A percentile compares a stretch with the other conserved stretches of the same genome.
These are phyloP conservation scores for Leiothrix lutea DNA, from an alignment of 2,113 vertebrate species.

Conservation along the genomic window DNA sequence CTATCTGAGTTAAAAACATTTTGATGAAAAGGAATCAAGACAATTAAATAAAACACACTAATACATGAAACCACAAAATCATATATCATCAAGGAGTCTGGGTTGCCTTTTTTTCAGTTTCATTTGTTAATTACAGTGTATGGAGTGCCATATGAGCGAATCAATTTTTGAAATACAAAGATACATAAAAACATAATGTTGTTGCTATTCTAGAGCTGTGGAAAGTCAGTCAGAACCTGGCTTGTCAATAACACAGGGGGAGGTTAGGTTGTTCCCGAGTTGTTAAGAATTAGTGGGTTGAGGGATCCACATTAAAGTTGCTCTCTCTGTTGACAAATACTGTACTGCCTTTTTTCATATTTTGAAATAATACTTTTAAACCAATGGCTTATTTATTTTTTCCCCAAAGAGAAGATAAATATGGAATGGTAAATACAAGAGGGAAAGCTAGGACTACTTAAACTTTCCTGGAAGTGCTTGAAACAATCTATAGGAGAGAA, in stretches of 20 bases:
- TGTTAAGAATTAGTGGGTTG: neutral
- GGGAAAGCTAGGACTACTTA: neutral
- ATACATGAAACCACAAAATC: neutral
- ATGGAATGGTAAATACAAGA: neutral
- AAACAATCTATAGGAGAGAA: neutral
- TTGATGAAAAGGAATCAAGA: neutral
- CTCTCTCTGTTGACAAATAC: neutral
- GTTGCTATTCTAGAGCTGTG: neutral
- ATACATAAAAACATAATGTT: neutral
- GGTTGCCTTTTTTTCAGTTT: neutral
- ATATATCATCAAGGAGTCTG: rapidly evolving
- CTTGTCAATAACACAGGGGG: neutral
- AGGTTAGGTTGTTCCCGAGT: neutral
- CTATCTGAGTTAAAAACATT: neutral
- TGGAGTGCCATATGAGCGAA: neutral
- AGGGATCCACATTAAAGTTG: neutral
- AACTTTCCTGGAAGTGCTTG: neutral
- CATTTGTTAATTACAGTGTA: neutral
- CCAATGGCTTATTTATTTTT: neutral
- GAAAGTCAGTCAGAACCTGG: neutral
- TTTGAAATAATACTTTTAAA: neutral
- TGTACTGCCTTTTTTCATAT: neutral
- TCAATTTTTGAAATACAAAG: neutral
- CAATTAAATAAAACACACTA: neutral
- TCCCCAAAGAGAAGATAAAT: neutral